These are phyloP conservation scores for Corythucha ciliata DNA, from an alignment of 2,888 invertebrate genomes.

Conservation along the genomic window DNA sequence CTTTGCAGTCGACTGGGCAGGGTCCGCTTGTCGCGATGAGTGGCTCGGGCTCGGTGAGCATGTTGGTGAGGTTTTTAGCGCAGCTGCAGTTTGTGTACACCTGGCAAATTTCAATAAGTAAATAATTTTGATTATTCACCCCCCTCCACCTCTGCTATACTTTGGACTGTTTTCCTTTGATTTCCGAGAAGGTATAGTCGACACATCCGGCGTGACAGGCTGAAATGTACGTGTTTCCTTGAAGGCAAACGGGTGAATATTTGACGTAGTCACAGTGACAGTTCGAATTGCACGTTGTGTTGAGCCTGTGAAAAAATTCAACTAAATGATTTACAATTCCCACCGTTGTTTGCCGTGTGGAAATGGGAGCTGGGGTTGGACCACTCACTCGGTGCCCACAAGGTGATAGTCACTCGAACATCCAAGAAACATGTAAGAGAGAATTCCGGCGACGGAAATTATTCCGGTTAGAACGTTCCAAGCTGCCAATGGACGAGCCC, in stretches of 20 bases:
- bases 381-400: slow-evolving; percentile 39
- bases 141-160: too few relatives aligned
- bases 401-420: slow-evolving; percentile 53
- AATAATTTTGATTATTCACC: too few relatives aligned
- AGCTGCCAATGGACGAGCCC: slow-evolving; percentile 54
- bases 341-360: too few relatives aligned
- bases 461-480: slow-evolving; percentile 59
- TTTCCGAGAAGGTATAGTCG: too few relatives aligned
- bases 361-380: too few relatives aligned
- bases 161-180: too few relatives aligned
- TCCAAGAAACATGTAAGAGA: slow-evolving; percentile 55
- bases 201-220: slow-evolving; percentile 70
- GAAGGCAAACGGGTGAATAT: slow-evolving; percentile 62
- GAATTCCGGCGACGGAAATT: slow-evolving; percentile 52
- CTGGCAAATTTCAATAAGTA: too few relatives aligned
- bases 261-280: slow-evolving; percentile 61
- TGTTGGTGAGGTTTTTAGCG: slow-evolving; percentile 18
- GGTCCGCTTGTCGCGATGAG: slow-evolving; percentile 37
- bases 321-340: neutral
- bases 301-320: slow-evolving; percentile 40
- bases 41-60: slow-evolving; percentile 3
- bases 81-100: slow-evolving; percentile 47
- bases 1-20: slow-evolving; percentile 47
- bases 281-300: slow-evolving; percentile 52
- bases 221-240: slow-evolving; percentile 60